phyloP scores from a whole-genome alignment of 1,140 invertebrate species.

The Tyrophagus putrescentiae region DNA sequence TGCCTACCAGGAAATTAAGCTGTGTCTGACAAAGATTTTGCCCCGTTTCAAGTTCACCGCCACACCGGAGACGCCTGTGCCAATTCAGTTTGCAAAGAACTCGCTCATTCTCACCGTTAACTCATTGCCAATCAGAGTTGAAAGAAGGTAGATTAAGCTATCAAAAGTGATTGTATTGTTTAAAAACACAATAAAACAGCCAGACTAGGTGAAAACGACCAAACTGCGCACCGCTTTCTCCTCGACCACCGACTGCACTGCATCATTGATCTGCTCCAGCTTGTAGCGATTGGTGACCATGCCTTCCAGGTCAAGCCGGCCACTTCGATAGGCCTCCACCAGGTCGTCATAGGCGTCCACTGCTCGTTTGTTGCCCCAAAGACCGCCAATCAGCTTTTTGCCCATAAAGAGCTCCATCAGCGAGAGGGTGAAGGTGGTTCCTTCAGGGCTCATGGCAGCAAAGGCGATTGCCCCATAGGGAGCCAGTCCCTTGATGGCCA shows the following conservation, averaged over 20 bases:
- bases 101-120: too few species aligned
- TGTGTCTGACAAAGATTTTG: neutral
- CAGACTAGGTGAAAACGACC: too few species aligned
- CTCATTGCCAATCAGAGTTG: too few species aligned
- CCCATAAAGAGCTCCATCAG: slow-evolving; percentile 91
- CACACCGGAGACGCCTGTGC: neutral
- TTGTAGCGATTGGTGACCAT: slow-evolving; percentile 73
- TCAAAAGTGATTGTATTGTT: too few species aligned
- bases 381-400: slow-evolving; percentile 80
- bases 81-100: too few species aligned
- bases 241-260: slow-evolving; percentile 61
- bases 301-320: slow-evolving; percentile 75
- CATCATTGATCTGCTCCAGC: slow-evolving; percentile 75
- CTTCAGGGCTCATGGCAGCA: neutral
- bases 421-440: slow-evolving; percentile 46
- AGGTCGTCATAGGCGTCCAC: slow-evolving; percentile 80
- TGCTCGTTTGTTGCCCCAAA: slow-evolving; percentile 79
- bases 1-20: neutral
- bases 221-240: too few species aligned
- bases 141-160: too few species aligned
- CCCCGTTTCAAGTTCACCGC: neutral
- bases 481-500: neutral
- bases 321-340: slow-evolving; percentile 72
- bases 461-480: slow-evolving; percentile 51
- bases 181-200: too few species aligned